Base-by-base conservation (phyloP, 2,797 vertebrate species). In the Cryptoblepharus egeriae region DNA sequence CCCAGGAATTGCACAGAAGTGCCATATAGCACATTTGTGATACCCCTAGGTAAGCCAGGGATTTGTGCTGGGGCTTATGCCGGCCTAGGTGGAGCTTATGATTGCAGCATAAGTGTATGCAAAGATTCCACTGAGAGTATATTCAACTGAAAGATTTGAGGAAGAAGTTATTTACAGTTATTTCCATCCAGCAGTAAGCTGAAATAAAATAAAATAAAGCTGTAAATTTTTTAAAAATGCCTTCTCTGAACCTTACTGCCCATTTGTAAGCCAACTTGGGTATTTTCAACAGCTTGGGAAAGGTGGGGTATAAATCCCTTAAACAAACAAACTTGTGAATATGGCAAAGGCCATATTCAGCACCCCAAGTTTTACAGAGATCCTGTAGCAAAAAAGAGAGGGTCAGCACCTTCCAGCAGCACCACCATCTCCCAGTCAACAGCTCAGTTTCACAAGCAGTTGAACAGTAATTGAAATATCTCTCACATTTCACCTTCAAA, bases 331-430 rank as follows among this genome's bases (percentile, higher is more conserved):
- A n/a, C n/a, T n/a, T 57, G 26, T 37, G 11, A 20, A 80, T 87
- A 24, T 16, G 49, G 16, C 18, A 84, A 24, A 20, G 30, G 67
- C 35, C 78, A 39, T 11, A 16, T 45, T 37, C 52, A 60, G 12
- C 55, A 45, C 1, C 58, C 72, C 79, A 90, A 88, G 85, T 76
- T 74, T 61, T 80, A 79, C 39, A 52, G 68, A 58, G 87, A 88
- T 68, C 87, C 83, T 86, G 88, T 45, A 57, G 55, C 61, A 75
- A 79, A 37, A 70, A 81, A 83, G 4, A 5, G n/a, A n/a, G n/a
- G n/a, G n/a, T n/a, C 12, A 24, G 26, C 39, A 80, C 7, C 32
- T 49, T 52, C 49, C 57, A 71, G 39, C 26, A 3, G 2, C 73
- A 42, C 49, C 49, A 52, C 49, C 49, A 28, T 67, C 12, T 73